A percentile compares a stretch with the other conserved stretches of the same genome.
Conservation (phyloP, 1,140 invertebrate species). For the Dermatophagoides farinae region DNA sequence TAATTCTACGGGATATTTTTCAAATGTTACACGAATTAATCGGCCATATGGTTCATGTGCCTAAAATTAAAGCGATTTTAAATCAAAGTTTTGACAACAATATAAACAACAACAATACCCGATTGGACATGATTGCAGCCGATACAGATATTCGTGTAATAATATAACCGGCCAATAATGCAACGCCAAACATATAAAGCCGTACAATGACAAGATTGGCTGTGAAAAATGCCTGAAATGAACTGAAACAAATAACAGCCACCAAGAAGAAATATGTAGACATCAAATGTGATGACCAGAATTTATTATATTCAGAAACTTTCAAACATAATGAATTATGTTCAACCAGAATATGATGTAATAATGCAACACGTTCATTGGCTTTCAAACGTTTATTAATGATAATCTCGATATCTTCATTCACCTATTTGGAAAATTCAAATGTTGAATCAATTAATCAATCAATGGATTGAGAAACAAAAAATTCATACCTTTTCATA, state of each 20-base stretch:
- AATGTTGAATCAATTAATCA: neutral
- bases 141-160: neutral
- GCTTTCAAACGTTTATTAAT: constrained; percentile 6
- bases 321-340: constrained; percentile 13
- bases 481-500: constrained; percentile 10
- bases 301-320: constrained; percentile 10
- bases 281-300: constrained; percentile 11
- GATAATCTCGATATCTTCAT: constrained; percentile 12
- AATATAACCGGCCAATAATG: neutral
- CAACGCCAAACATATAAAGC: neutral
- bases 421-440: constrained; percentile 2
- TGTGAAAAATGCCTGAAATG: constrained; percentile 11
- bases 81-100: neutral
- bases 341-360: constrained; percentile 10
- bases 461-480: neutral
- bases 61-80: constrained; percentile 7
- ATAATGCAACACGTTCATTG: neutral
- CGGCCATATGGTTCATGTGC: constrained; percentile 3
- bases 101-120: too few species aligned
- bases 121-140: constrained; percentile 6
- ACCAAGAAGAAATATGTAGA: constrained; percentile 3
- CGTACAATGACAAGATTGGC: neutral
- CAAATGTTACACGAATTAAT: constrained; percentile 6
- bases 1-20: constrained; percentile 12
- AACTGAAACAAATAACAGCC: neutral